Percentiles rank a stretch among this genome's conserved stretches.
These are phyloP conservation scores for Artibeus jamaicensis DNA, from an alignment of 2,797 vertebrate genomes.

Conservation along the genomic window DNA sequence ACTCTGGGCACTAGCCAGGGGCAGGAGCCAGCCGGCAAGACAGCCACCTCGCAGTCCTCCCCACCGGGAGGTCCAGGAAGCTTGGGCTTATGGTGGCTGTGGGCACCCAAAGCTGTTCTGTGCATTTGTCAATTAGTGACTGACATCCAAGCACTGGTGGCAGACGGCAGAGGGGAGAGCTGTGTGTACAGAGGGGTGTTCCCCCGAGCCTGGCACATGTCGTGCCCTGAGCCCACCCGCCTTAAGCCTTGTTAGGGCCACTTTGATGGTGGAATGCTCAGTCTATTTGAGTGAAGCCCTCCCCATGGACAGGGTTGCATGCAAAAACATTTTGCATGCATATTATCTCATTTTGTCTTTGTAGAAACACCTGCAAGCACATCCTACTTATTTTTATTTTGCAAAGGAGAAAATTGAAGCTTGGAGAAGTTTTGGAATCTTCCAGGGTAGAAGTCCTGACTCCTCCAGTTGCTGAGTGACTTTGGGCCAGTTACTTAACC, in stretches of 20 bases:
- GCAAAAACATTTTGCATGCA: fast-evolving
- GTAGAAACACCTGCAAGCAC: neutral
- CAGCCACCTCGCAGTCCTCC: conserved; percentile 19
- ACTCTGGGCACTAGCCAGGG: conserved; percentile 39
- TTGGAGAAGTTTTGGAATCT: neutral
- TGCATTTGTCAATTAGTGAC: conserved; percentile 24
- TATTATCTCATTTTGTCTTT: neutral
- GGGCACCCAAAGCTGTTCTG: fast-evolving
- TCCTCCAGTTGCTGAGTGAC: neutral
- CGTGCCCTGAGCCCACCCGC: neutral
- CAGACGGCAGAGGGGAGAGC: neutral
- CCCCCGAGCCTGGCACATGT: neutral
- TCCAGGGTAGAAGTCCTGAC: neutral
- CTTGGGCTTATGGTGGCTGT: neutral
- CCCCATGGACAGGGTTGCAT: fast-evolving
- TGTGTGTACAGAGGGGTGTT: neutral
- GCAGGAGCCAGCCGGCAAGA: conserved; percentile 6
- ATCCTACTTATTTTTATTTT: neutral
- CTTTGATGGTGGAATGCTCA: neutral
- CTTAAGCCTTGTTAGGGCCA: neutral
- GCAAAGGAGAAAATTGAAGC: neutral
- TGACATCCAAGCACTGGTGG: neutral
- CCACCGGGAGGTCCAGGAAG: neutral
- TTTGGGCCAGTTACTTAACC: neutral
- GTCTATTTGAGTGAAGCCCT: neutral